These are phyloP conservation scores for Batillaria attramentaria DNA, from an alignment of 1,140 invertebrate species.

Conservation along the genomic window DNA sequence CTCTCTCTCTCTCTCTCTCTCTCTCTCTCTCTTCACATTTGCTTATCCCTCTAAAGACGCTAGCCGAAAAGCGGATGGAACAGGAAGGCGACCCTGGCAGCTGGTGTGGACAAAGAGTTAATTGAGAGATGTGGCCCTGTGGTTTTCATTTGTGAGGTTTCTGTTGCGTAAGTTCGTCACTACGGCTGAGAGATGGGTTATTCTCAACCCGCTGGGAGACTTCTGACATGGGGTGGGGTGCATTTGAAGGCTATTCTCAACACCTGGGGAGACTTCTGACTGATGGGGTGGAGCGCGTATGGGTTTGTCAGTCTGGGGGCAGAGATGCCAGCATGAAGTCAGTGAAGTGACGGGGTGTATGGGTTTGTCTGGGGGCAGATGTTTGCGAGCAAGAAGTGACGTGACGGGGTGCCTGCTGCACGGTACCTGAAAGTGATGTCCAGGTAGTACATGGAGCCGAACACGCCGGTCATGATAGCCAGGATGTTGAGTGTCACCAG, in stretches of 20 bases:
- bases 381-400: background rate
- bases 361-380: background rate
- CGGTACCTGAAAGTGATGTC: conserved; percentile 84
- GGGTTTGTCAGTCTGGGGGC: background rate
- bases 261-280: background rate
- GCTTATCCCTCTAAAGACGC: background rate
- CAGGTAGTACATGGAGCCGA: conserved; percentile 97
- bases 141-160: background rate
- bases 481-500: conserved; percentile 97
- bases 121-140: background rate
- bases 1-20: background rate
- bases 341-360: background rate
- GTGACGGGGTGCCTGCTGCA: background rate
- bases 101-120: too few relatives aligned
- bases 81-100: too few relatives aligned
- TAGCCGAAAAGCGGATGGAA: too few relatives aligned
- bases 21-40: background rate
- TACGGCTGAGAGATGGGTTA: background rate
- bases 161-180: background rate
- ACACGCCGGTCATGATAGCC: conserved; percentile 95
- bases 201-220: background rate
- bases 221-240: background rate
- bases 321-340: background rate
- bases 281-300: too few relatives aligned
- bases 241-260: background rate